Conservation (phyloP, 2,113 vertebrate species). For the Mustela nigripes region DNA sequence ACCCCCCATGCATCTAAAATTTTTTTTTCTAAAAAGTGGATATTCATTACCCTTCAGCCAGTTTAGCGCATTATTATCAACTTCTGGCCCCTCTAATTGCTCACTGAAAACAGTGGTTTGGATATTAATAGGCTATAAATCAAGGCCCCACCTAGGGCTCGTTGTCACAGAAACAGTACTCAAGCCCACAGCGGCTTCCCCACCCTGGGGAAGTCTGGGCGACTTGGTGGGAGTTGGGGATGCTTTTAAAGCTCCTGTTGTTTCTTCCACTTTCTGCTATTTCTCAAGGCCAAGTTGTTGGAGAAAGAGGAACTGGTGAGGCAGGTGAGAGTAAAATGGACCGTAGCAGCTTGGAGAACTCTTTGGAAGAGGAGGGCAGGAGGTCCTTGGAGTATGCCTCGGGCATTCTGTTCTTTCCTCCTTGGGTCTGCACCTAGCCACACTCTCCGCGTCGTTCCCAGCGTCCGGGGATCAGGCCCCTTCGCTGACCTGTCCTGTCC, state of each 20-base stretch:
- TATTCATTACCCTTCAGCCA: constrained; percentile 63
- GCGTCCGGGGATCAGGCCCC: background rate
- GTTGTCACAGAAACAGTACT: constrained; percentile 76
- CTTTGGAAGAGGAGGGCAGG: background rate
- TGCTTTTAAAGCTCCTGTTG: constrained; percentile 39
- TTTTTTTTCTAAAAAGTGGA: background rate
- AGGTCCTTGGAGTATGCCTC: background rate
- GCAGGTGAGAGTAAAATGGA: background rate
- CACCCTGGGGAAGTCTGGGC: background rate
- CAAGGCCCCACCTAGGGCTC: constrained; percentile 74
- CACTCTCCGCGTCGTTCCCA: background rate
- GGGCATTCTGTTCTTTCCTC: background rate
- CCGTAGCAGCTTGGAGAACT: background rate
- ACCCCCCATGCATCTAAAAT: constrained; percentile 19
- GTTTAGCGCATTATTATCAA: constrained; percentile 68
- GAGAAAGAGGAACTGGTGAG: background rate
- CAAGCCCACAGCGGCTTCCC: constrained; percentile 39
- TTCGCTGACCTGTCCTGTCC: constrained; percentile 30
- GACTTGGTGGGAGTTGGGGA: constrained; percentile 65
- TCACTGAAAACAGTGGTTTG: constrained; percentile 78
- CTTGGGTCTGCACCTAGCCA: background rate
- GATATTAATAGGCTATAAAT: constrained; percentile 77
- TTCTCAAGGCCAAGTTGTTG: constrained; percentile 58
- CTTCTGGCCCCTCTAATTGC: constrained; percentile 66
- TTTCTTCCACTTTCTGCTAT: constrained; percentile 60